phyloP scores from a whole-genome alignment of 2,888 invertebrate species.

The Ennomos quercinarius region DNA sequence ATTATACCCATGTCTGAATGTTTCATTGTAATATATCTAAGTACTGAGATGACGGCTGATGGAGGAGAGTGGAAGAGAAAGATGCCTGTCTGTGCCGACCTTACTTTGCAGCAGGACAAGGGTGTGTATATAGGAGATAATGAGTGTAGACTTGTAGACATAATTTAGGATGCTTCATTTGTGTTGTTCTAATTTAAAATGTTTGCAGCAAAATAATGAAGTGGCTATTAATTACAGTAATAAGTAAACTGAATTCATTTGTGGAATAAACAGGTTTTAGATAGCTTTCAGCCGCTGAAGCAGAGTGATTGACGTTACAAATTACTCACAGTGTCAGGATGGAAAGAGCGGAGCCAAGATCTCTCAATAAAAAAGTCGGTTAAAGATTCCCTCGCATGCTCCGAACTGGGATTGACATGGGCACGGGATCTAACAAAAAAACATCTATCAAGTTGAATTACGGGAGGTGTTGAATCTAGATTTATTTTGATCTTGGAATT shows the following conservation, averaged over 20 bases:
- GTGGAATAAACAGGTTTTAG: constrained; percentile 13
- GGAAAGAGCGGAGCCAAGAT: constrained; percentile 47
- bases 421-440: constrained; percentile 31
- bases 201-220: no score
- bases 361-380: constrained; percentile 52
- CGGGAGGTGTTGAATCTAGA: constrained; percentile 8
- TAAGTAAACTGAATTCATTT: not conserved
- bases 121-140: no score
- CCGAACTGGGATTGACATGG: constrained; percentile 31
- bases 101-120: no score
- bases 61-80: no score
- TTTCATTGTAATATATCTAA: no score
- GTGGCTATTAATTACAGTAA: no score
- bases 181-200: no score
- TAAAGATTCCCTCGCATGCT: constrained; percentile 21
- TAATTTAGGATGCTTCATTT: no score
- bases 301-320: constrained; percentile 58
- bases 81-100: no score
- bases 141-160: no score
- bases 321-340: constrained; percentile 57
- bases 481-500: constrained; percentile 4
- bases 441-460: constrained; percentile 25
- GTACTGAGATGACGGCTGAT: no score
- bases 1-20: no score
- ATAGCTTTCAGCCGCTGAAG: constrained; percentile 22